Evolutionary conservation across 2,797 vertebrate species (phyloP).

Genomic region (Oreochromis mossambicus): DNA sequence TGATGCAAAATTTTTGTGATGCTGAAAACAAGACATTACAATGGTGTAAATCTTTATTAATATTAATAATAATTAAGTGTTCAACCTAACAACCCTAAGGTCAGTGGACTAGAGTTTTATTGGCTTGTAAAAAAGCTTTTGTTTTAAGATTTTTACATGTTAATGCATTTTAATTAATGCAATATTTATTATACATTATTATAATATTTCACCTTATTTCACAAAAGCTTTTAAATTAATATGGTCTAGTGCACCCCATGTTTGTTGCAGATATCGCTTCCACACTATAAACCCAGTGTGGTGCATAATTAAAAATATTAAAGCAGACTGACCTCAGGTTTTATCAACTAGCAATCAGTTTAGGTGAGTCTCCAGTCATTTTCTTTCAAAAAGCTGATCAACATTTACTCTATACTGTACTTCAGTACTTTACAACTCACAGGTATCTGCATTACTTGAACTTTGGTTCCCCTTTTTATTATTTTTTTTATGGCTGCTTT

Average conservation of each 20-base stretch:
- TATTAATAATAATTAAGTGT: background rate
- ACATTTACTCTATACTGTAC: background rate
- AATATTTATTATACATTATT: background rate
- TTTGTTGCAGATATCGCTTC: background rate
- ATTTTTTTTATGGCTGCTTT: background rate
- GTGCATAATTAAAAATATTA: background rate
- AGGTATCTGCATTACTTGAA: background rate
- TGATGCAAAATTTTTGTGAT: background rate
- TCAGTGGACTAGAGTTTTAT: background rate
- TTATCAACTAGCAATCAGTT: background rate
- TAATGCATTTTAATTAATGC: background rate
- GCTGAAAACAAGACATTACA: rapidly evolving
- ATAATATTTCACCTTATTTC: background rate
- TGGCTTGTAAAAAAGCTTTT: background rate
- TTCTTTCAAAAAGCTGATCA: background rate
- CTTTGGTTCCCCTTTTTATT: background rate
- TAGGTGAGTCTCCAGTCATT: background rate
- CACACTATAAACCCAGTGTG: background rate
- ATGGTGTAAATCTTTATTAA: background rate
- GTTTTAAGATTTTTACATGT: background rate
- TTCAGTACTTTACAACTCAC: background rate
- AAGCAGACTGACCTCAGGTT: background rate
- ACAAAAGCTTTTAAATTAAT: background rate
- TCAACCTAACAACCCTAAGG: background rate
- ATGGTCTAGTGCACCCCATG: background rate